Evolutionary conservation across 2,113 vertebrate genomes (phyloP).

Genomic region (Brachionichthys hirsutus): DNA sequence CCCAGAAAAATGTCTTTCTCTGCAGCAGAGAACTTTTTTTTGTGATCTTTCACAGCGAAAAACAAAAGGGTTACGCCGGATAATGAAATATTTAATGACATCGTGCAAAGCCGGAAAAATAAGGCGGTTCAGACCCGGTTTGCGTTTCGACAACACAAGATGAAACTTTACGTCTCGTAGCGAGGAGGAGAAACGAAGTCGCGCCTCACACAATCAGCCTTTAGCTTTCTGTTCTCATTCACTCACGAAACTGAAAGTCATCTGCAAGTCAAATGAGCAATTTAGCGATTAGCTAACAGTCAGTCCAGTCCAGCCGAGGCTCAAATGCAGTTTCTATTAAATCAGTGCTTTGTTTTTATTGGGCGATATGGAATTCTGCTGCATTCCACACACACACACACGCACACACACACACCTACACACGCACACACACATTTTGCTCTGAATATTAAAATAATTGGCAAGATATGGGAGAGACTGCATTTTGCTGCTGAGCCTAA

Average conservation of each 20-base stretch:
- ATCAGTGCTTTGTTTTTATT: constrained; percentile 57
- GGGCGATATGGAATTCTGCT: constrained; percentile 36
- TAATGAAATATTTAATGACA: constrained; percentile 4
- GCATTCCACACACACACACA: constrained; percentile 17
- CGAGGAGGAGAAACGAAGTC: too few relatives aligned
- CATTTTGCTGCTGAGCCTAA: constrained; percentile 55
- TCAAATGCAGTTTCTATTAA: constrained; percentile 50
- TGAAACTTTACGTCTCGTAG: background rate
- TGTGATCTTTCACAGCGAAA: constrained; percentile 7
- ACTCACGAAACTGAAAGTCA: too few relatives aligned
- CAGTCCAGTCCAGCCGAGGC: constrained; percentile 49
- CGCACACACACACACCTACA: constrained; percentile 4
- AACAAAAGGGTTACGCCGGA: background rate
- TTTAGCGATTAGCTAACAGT: constrained; percentile 53
- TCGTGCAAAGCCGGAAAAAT: background rate
- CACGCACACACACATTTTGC: constrained; percentile 17
- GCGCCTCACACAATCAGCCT: too few relatives aligned
- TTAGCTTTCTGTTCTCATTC: too few relatives aligned
- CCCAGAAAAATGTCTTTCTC: constrained; percentile 6
- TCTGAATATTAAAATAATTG: constrained; percentile 56
- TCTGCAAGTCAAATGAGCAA: constrained; percentile 58
- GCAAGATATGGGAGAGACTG: constrained; percentile 32
- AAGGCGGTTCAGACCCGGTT: background rate
- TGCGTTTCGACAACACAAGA: background rate
- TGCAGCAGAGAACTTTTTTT: background rate